Evolutionary conservation across 2,113 vertebrate species (phyloP).

Genomic region (Leucosticte australis): DNA sequence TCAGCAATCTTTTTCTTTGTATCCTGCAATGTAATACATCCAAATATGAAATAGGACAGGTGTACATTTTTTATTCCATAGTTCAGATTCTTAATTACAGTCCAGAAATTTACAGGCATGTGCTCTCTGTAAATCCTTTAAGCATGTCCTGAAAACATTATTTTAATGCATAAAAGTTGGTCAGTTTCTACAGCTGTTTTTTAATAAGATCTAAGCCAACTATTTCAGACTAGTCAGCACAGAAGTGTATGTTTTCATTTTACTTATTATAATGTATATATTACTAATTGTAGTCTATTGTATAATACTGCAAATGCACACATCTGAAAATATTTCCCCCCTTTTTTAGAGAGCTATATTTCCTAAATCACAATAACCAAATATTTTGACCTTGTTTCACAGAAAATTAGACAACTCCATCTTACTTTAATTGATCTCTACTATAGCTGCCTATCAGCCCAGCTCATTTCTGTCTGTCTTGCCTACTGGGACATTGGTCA

Average conservation of each 20-base stretch:
- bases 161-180: constrained; percentile 21
- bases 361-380: constrained; percentile 9
- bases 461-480: not conserved
- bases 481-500: not conserved
- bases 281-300: constrained; percentile 16
- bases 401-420: not conserved
- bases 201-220: constrained; percentile 26
- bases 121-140: constrained; percentile 41
- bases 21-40: constrained; percentile 7
- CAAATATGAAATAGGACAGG: constrained; percentile 45
- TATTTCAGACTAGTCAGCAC: constrained; percentile 33
- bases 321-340: constrained; percentile 8
- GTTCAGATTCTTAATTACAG: constrained; percentile 36
- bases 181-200: constrained; percentile 44
- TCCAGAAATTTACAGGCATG: constrained; percentile 36
- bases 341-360: not conserved
- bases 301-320: constrained; percentile 20
- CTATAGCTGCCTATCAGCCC: not conserved
- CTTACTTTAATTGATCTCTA: not conserved
- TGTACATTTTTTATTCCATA: constrained; percentile 42
- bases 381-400: not conserved
- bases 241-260: constrained; percentile 19
- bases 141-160: constrained; percentile 19
- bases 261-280: constrained; percentile 5
- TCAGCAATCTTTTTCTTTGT: constrained; percentile 22